Conservation (phyloP, 2,113 vertebrate genomes). For the Catharus fuscescens region DNA sequence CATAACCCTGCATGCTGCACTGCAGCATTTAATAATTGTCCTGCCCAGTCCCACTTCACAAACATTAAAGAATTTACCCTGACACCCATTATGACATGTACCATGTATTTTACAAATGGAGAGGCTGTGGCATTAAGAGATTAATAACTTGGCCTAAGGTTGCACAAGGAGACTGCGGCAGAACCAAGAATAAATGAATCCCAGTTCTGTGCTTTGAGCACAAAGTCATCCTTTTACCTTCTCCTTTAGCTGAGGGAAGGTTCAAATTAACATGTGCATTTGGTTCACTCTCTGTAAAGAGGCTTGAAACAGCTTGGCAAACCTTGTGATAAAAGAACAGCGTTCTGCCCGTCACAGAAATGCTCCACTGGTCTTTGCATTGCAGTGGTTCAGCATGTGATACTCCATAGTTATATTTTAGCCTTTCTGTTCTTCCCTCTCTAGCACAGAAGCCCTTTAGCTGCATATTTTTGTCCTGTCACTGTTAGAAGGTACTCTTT, state of each 20-base stretch:
- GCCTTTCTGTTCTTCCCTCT: not conserved
- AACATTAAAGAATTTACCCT: conserved; percentile 1
- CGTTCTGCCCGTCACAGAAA: conserved; percentile 15
- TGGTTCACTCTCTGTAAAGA: not conserved
- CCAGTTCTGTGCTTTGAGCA: not conserved
- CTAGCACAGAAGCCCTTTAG: not conserved
- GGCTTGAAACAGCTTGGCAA: conserved; percentile 12
- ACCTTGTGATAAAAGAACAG: conserved; percentile 12
- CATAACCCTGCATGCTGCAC: not conserved
- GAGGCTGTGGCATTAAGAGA: not conserved
- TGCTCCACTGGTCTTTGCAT: not conserved
- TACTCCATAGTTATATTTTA: not conserved
- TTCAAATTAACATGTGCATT: conserved; percentile 17
- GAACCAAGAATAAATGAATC: conserved; percentile 3
- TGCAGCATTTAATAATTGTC: not conserved
- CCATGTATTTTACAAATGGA: not conserved
- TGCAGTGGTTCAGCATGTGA: conserved; percentile 24
- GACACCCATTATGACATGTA: not conserved
- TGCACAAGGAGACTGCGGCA: not conserved
- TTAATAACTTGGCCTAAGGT: not conserved
- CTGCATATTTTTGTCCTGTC: not conserved
- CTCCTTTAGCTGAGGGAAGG: not conserved
- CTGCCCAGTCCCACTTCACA: not conserved
- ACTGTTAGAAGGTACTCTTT: not conserved
- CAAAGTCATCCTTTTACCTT: not conserved